These are phyloP conservation scores for Halichoeres trimaculatus DNA, from an alignment of 2,113 vertebrate genomes.

Conservation along the genomic window DNA sequence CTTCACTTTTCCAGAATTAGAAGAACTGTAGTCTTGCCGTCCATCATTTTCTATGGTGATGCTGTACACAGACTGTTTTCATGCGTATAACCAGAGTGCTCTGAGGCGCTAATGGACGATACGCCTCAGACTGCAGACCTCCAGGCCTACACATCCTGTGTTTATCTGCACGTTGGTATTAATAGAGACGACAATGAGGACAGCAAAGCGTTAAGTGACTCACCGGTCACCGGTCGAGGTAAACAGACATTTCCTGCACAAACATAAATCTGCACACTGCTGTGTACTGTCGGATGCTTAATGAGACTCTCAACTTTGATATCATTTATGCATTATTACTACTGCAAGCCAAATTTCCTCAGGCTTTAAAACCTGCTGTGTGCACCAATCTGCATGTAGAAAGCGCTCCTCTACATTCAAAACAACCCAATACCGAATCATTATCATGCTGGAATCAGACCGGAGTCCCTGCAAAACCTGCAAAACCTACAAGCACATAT, in stretches of 20 bases:
- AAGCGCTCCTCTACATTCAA: conserved; percentile 1
- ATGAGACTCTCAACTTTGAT: neutral
- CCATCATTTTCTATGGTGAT: too few species aligned
- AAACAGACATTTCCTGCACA: neutral
- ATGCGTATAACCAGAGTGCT: neutral
- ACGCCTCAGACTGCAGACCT: neutral
- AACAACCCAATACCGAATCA: conserved; percentile 21
- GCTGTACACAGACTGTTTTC: too few species aligned
- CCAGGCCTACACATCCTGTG: neutral
- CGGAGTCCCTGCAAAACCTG: conserved; percentile 2
- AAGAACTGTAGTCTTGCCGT: too few species aligned
- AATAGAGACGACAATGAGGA: neutral
- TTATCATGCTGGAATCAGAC: conserved; percentile 39
- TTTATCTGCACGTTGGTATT: too few species aligned
- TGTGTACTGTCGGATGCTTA: neutral
- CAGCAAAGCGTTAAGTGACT: neutral
- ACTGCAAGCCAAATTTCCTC: neutral
- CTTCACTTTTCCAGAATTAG: too few species aligned
- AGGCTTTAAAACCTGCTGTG: conserved; percentile 23
- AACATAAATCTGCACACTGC: too few species aligned
- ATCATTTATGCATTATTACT: neutral
- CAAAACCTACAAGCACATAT: conserved; percentile 65
- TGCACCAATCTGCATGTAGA: neutral
- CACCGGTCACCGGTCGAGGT: neutral
- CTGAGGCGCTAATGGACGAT: too few species aligned